A percentile compares a stretch with the other conserved stretches of the same genome.
Conservation (phyloP, 2,113 vertebrate genomes). For the Sphyrna mokarran region DNA sequence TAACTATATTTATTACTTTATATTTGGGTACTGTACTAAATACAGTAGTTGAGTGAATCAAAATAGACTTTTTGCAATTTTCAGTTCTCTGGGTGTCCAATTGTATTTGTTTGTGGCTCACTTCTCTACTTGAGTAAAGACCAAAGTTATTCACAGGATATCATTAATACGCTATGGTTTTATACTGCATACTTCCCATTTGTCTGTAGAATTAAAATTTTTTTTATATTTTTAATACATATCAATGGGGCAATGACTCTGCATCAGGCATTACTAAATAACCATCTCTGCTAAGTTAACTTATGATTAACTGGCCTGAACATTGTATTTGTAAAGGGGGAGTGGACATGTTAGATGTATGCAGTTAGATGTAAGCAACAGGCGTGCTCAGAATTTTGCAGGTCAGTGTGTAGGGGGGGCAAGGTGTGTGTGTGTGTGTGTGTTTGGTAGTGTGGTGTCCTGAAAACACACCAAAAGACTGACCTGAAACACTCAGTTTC, state of each 20-base stretch:
- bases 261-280: background rate
- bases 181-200: background rate
- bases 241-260: background rate
- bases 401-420: no score
- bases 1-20: background rate
- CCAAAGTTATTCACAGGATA: background rate
- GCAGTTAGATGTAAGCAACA: no score
- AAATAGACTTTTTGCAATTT: background rate
- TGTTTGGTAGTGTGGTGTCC: no score
- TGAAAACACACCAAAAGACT: no score
- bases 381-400: no score
- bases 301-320: background rate
- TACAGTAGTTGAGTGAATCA: background rate
- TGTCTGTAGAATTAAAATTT: background rate
- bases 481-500: no score
- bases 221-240: background rate
- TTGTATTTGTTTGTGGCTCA: background rate
- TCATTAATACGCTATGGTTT: background rate
- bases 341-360: background rate
- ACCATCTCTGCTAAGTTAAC: background rate
- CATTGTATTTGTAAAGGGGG: background rate
- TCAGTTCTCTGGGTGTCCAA: background rate
- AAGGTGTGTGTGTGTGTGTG: no score
- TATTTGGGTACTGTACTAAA: background rate
- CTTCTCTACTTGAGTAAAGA: background rate